phyloP scores from a whole-genome alignment of 1,140 invertebrate genomes.

The Paraescarpia echinospica region DNA sequence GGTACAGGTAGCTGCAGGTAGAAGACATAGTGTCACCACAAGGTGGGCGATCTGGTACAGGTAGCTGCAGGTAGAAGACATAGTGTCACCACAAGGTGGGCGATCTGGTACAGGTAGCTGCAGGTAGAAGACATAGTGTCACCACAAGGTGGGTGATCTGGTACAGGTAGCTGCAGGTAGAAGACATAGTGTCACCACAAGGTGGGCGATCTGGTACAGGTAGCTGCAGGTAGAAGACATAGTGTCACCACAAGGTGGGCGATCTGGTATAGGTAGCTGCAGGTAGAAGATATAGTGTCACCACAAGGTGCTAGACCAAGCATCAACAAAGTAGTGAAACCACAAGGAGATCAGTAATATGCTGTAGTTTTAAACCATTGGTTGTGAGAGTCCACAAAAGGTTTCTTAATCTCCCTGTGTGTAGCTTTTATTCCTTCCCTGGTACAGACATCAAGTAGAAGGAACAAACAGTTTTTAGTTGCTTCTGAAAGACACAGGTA shows the following conservation, averaged over 20 bases:
- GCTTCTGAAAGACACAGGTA: no score
- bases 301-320: conserved; percentile 25
- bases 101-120: conserved; percentile 98
- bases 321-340: conserved; percentile 3
- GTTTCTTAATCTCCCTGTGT: no score
- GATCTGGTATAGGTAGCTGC: conserved; percentile 96
- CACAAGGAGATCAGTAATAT: no score
- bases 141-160: conserved; percentile 99
- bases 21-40: background rate
- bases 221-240: conserved; percentile 67
- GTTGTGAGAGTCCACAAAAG: no score
- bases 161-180: conserved; percentile 80
- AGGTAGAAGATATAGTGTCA: conserved; percentile 33
- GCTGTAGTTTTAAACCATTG: no score
- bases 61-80: conserved; percentile 68
- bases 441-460: no score
- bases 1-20: conserved; percentile 84
- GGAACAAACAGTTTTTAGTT: no score
- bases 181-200: no score
- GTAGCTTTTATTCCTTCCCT: no score
- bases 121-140: conserved; percentile 27
- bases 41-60: conserved; percentile 98
- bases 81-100: conserved; percentile 71
- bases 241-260: conserved; percentile 87
- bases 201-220: conserved; percentile 96